phyloP scores from a whole-genome alignment of 2,113 vertebrate genomes.

The Rynchops niger region DNA sequence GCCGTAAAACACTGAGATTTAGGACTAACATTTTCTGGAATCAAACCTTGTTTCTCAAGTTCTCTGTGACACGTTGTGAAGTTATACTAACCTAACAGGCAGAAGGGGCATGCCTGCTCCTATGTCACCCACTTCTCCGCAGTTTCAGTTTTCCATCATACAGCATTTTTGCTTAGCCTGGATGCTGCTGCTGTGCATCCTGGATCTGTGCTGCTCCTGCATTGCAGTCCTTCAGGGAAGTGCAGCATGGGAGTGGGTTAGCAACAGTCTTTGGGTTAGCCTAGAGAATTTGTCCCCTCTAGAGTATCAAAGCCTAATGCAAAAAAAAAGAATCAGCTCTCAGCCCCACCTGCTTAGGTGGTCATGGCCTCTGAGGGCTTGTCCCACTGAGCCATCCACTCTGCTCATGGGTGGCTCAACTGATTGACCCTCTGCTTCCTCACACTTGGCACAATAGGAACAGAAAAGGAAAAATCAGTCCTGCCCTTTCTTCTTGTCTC shows the following conservation, averaged over 20 bases:
- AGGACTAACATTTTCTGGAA: not conserved
- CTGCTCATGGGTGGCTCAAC: no score
- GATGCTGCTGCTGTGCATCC: not conserved
- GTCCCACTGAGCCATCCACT: not conserved
- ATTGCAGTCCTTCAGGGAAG: not conserved
- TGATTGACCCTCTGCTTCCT: not conserved
- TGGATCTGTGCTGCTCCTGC: not conserved
- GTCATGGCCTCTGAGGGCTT: not conserved
- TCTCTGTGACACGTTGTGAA: not conserved
- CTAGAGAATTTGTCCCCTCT: not conserved
- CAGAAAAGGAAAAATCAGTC: not conserved
- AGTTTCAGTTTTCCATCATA: not conserved
- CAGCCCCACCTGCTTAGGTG: not conserved
- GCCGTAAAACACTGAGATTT: not conserved
- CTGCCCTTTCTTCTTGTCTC: not conserved
- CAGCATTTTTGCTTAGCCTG: not conserved
- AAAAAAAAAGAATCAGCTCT: not conserved
- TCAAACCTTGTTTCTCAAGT: not conserved
- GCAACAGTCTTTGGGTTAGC: not conserved
- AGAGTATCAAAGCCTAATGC: not conserved
- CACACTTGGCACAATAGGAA: not conserved
- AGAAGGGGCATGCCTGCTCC: not conserved
- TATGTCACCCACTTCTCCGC: not conserved
- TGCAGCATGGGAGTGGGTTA: not conserved
- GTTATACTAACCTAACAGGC: not conserved